Percentiles rank a stretch among this genome's conserved stretches.
Conservation (phyloP, 1,140 invertebrate species). For the Cylas formicarius region DNA sequence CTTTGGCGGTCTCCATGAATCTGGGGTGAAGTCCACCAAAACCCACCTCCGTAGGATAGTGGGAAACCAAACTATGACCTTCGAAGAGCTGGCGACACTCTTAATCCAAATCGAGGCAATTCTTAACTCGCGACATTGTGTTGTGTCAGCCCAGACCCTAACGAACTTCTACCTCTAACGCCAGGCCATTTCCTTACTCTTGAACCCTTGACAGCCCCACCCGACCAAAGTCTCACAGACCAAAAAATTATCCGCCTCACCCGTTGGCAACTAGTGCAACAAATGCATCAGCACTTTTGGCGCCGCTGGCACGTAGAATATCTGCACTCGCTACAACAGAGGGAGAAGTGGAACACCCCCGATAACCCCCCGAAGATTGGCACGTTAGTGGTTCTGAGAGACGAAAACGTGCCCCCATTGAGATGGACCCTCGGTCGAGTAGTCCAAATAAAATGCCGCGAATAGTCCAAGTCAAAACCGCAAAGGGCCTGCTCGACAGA, state of each 20-base stretch:
- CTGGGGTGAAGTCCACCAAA: slow-evolving; percentile 28
- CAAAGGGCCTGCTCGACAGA: too few species aligned
- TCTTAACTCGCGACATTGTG: slow-evolving; percentile 31
- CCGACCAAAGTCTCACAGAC: slow-evolving; percentile 19
- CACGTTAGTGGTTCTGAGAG: neutral
- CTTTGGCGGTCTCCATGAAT: slow-evolving; percentile 29
- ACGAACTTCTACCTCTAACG: slow-evolving; percentile 26
- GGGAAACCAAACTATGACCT: slow-evolving; percentile 21
- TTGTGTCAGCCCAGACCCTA: slow-evolving; percentile 20
- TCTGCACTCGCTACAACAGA: slow-evolving; percentile 16
- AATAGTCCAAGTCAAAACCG: neutral
- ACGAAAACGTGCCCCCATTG: neutral
- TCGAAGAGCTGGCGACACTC: slow-evolving; percentile 28
- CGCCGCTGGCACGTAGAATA: slow-evolving; percentile 27
- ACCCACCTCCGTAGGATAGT: slow-evolving; percentile 22
- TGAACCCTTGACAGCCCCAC: slow-evolving; percentile 22
- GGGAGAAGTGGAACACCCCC: slow-evolving; percentile 20
- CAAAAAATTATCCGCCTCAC: neutral
- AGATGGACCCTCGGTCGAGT: neutral
- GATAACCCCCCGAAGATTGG: neutral
- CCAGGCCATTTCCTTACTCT: slow-evolving; percentile 38
- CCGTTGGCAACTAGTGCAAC: neutral
- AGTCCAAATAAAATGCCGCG: neutral
- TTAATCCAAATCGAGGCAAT: slow-evolving; percentile 32
- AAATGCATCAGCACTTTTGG: slow-evolving; percentile 28